Conservation (phyloP, 37 sponge, comb jelly and placozoan genomes). For the Geodia barretti region DNA sequence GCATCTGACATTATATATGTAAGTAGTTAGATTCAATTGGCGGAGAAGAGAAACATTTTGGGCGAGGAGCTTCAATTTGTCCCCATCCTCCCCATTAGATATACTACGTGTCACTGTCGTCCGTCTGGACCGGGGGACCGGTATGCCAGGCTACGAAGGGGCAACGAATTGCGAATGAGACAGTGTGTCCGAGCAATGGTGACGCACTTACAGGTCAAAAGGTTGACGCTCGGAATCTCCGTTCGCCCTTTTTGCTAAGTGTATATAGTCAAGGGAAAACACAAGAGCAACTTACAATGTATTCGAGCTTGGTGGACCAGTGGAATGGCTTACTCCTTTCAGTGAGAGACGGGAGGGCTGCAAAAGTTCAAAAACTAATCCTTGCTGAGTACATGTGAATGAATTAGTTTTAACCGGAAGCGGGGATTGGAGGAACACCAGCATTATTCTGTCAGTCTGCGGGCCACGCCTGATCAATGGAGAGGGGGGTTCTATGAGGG, state of each 20-base stretch:
- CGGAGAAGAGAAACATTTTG: no score
- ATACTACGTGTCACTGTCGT: conserved; percentile 12
- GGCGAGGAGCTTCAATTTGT: no score
- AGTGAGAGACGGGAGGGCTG: no score
- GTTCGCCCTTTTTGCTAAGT: conserved; percentile 64
- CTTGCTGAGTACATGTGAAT: no score
- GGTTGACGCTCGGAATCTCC: conserved; percentile 38
- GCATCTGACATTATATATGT: background rate
- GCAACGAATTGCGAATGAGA: background rate
- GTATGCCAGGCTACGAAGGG: conserved; percentile 29
- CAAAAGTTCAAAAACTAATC: no score
- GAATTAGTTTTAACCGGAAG: no score
- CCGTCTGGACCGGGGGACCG: conserved; percentile 43
- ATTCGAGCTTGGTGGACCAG: background rate
- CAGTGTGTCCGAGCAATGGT: background rate
- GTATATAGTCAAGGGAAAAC: background rate
- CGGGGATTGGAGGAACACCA: no score
- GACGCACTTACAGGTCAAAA: conserved; percentile 49
- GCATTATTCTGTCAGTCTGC: no score
- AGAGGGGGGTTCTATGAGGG: no score
- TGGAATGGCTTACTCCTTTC: background rate
- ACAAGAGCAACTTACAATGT: background rate
- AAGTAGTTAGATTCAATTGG: no score
- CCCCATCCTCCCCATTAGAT: no score
- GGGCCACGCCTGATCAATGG: no score